Evolutionary conservation across 2,888 invertebrate genomes (phyloP), one percentile per base, ranked within the genome.

Genomic region (Acleris holmiana): DNA sequence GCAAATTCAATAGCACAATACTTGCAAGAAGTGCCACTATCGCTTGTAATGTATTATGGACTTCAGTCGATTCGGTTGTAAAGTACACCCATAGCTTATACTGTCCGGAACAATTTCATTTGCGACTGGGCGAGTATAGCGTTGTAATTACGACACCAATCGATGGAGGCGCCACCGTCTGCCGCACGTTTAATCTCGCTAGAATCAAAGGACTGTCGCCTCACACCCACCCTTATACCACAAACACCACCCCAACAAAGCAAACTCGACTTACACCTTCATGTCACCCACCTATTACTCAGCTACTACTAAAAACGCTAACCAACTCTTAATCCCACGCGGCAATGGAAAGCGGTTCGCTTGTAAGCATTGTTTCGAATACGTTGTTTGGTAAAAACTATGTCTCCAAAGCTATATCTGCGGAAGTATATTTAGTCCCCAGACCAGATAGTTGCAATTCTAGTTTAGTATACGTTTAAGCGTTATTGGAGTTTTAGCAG

Each of bases 71-170:
- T 35, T 35, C 13, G 35, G 4, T 35, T n/a, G 15, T 81, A 84
- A 79, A 83, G 84, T 82, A 88, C 84, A 86, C 86, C 87, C 86
- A 84, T 84, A 87, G 85, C 88, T 86, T 83, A 89, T 85, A 88
- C 86, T 86, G 85, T 88, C 88, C 89, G 89, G 90, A 92, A 92
- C 91, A 92, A 92, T 92, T 92, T 92, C 91, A 91, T 92, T 92
- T 92, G 91, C 90, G 88, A 91, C 88, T 91, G 92, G 86, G 88
- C 89, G 91, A 91, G 88, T 84, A 92, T 89, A 90, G 89, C 89
- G 90, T 85, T 87, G 89, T 93, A 92, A 93, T 92, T 93, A 91
- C 89, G 90, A 92, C 93, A 92, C 92, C 93, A 92, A 93, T 93
- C 93, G 92, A 93, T 93, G 90, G 89, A 89, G 88, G 88, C 90